A percentile compares a stretch with the other conserved stretches of the same genome.
Evolutionary conservation across 2,888 invertebrate genomes (phyloP).

Genomic region (Chloromyia formosa): DNA sequence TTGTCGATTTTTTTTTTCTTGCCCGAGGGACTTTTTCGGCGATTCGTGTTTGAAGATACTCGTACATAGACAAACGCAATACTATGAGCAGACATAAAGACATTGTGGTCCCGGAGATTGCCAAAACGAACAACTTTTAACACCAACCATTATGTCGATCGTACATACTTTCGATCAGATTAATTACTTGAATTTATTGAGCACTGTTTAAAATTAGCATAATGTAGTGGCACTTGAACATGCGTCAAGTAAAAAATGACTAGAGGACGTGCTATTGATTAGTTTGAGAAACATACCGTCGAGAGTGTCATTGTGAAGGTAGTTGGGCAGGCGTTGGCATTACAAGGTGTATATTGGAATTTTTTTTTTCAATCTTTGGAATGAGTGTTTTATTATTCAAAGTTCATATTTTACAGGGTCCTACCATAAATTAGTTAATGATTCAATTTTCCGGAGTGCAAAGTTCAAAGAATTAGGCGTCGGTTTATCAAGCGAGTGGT

Average conservation of each 20-base stretch:
- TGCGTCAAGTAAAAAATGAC: background rate
- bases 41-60: background rate
- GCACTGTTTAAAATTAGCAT: conserved; percentile 29
- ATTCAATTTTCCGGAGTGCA: too few species aligned
- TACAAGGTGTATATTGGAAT: too few species aligned
- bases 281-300: background rate
- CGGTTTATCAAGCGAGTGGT: too few species aligned
- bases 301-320: too few species aligned
- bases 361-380: too few species aligned
- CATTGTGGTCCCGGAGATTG: too few species aligned
- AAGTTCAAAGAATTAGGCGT: too few species aligned
- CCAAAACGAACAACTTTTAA: conserved; percentile 12
- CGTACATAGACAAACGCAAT: background rate
- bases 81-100: background rate
- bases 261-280: background rate
- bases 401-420: too few species aligned
- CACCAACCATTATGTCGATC: conserved; percentile 19
- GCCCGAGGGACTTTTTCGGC: conserved; percentile 18
- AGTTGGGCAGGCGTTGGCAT: too few species aligned
- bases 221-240: background rate
- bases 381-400: too few species aligned
- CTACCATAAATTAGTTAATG: too few species aligned
- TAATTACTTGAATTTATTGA: conserved; percentile 26
- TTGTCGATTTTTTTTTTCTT: background rate
- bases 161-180: conserved; percentile 27